Evolutionary conservation across 2,113 vertebrate genomes (phyloP), one percentile per base, ranked within the genome.

Genomic region (Capreolus pygargus): DNA sequence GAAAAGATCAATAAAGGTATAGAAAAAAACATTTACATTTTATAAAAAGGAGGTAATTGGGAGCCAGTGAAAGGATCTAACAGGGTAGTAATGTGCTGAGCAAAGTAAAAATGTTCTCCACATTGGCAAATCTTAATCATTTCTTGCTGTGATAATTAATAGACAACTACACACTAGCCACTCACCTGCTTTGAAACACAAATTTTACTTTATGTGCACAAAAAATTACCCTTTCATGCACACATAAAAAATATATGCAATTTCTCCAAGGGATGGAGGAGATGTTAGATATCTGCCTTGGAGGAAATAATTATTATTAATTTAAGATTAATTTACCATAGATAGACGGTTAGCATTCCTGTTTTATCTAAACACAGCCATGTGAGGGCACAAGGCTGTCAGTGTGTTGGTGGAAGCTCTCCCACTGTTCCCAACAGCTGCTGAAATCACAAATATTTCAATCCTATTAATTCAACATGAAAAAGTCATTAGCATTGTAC

Each of bases 391-490:
- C 45, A 70, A 93, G 87, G 96, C 94, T 97, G 86, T 95, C 96
- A 96, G 91, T 94, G 95, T 97, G 89, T 89, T 96, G 89, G 91
- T 92, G 67, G 95, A 88, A 98, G 91, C 67, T 97, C 97, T 94
- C 98, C 98, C 0, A 85, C 98, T 97, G 97, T 95, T 98, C 91
- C 87, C 95, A 98, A 97, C 98, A 98, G 98, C 98, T 99, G 98
- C 98, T 97, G 96, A 98, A 98, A 98, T 97, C 97, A 97, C 94
- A 93, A 96, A 89, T 91, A 94, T 98, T 99, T 98, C 96, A 95
- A 98, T 98, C 94, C 94, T 98, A 91, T 98, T 98, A 98, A 98
- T 99, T 98, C 97, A 98, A 97, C 33, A 33, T 82, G 96, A 98
- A 96, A 97, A 97, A 98, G 97, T 97, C 55, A 91, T 98, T 98